Base-by-base conservation (phyloP, 1,140 invertebrate genomes). In the Pogonomyrmex barbatus region DNA sequence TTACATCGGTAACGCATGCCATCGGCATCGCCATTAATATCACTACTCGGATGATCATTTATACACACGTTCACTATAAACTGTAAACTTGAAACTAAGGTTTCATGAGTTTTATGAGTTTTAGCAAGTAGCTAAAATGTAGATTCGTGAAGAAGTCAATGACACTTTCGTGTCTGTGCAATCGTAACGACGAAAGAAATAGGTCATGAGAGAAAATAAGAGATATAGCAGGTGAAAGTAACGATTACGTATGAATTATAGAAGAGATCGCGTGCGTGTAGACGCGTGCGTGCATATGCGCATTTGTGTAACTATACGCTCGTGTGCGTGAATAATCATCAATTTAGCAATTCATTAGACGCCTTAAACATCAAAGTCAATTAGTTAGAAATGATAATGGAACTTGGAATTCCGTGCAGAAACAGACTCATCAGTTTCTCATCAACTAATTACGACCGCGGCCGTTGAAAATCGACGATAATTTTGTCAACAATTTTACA, bases 391-490 rank as follows among this genome's bases (percentile, higher is more conserved):
- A 81, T 56, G 50, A 54, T 81, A 81, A 82, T 73, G 67, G 79
- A 82, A 82, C 67, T 73, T 60, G 67, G 12, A 58, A 73, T 73
- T 73, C 17, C 67, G 67, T 82, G 54, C 42, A 42, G 68, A 75
- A 83, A 62, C 54, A 58, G 62, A 83, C 79, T 75, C 79, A 83
- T 83, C 42, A 83, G 79, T 60, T 50, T 83, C 68, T 83, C 79
- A 83, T 83, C 79, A 83, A 62, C 54, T 45, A 83, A 83, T 83
- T 83, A 82, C 33, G 54, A 50, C 14, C 33, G 24, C 24, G 24
- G 54, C 24, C 54, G 52, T 60, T 47, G 30, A 62, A 83, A 83
- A 83, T 75, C 56, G 79, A 73, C 42, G 8, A 12, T 83, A 75
- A 71, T 82, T 82, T 71, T 9, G 63, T 70, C 63, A 68, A 79